phyloP scores from a whole-genome alignment of 2,888 invertebrate species.

The Brachylomia viminalis region DNA sequence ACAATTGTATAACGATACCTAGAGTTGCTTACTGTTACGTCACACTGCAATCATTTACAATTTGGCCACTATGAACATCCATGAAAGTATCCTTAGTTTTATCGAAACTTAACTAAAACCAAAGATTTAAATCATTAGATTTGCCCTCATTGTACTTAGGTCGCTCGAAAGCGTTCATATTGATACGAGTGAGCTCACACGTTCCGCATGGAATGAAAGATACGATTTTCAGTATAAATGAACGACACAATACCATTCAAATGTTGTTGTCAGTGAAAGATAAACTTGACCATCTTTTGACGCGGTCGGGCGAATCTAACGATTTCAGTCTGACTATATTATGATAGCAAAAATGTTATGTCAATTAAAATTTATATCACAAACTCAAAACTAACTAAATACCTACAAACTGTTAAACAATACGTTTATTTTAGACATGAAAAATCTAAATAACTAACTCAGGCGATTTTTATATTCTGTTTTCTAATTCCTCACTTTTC shows the following conservation, averaged over 20 bases:
- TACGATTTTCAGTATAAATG: background rate
- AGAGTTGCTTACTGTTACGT: constrained; percentile 53
- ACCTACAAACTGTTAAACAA: background rate
- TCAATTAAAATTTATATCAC: background rate
- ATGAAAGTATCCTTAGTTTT: constrained; percentile 7
- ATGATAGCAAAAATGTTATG: background rate
- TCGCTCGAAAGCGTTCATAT: background rate
- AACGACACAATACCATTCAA: background rate
- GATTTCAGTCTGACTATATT: background rate
- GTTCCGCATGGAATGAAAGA: background rate
- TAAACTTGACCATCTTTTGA: background rate
- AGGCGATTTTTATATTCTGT: constrained; percentile 1
- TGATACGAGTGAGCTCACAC: background rate
- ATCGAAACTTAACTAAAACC: constrained; percentile 1
- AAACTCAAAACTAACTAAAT: background rate
- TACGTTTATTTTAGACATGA: background rate
- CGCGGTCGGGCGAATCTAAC: background rate
- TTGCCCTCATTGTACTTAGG: background rate
- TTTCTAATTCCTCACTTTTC: constrained; percentile 14
- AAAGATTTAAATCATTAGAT: background rate
- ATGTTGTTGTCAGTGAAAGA: background rate
- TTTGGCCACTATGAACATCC: constrained; percentile 61
- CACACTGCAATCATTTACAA: constrained; percentile 62
- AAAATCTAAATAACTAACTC: constrained; percentile 29
- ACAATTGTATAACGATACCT: constrained; percentile 83